Evolutionary conservation across 1,140 invertebrate genomes (phyloP).

Genomic region (Zaprionus inermis): DNA sequence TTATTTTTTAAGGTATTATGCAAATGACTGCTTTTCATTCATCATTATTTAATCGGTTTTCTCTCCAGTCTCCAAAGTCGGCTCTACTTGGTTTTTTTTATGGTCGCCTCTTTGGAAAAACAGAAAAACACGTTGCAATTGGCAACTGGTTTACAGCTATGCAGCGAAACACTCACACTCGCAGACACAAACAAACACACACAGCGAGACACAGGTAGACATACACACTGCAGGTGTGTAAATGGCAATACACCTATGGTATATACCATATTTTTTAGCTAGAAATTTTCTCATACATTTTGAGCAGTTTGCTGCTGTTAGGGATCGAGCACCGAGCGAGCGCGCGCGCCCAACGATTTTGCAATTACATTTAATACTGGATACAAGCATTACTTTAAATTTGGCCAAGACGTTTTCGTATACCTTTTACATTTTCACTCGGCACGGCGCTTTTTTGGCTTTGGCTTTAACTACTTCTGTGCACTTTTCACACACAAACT

Average conservation of each 20-base stretch:
- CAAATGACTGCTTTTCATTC: not conserved
- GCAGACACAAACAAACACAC: conserved; percentile 35
- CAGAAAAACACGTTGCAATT: conserved; percentile 73
- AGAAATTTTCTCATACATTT: conserved; percentile 44
- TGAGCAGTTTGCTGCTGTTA: not conserved
- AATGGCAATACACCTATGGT: conserved; percentile 55
- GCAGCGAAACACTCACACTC: conserved; percentile 56
- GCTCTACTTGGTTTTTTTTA: conserved; percentile 14
- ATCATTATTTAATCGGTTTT: conserved; percentile 21
- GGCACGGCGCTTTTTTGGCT: not conserved
- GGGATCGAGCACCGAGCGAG: no score
- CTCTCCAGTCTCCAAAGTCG: conserved; percentile 10
- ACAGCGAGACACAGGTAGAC: conserved; percentile 40
- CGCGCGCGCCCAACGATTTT: conserved; percentile 22
- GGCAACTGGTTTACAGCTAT: conserved; percentile 81
- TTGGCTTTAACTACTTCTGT: conserved; percentile 52
- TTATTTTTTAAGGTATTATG: not conserved
- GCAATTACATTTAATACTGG: conserved; percentile 36
- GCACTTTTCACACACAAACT: conserved; percentile 78
- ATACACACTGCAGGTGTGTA: conserved; percentile 67
- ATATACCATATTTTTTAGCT: conserved; percentile 51
- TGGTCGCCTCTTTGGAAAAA: conserved; percentile 51
- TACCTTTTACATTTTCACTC: conserved; percentile 73
- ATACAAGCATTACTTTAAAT: conserved; percentile 18
- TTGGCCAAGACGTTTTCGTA: conserved; percentile 35